These are phyloP conservation scores for Siniperca scherzeri DNA, from an alignment of 2,797 vertebrate genomes.

Conservation along the genomic window DNA sequence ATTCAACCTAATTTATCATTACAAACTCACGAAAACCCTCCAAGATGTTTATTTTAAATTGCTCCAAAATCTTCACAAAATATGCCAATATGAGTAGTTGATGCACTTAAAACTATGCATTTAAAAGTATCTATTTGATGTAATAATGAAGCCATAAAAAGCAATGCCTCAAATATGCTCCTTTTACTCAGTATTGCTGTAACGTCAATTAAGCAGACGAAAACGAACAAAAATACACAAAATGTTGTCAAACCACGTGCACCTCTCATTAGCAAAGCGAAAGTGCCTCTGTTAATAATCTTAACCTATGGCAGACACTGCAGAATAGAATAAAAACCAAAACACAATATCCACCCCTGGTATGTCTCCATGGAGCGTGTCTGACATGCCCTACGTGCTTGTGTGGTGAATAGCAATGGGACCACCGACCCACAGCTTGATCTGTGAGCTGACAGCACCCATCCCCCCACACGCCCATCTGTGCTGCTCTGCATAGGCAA, in stretches of 20 bases:
- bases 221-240: background rate
- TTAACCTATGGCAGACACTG: slow-evolving; percentile 8
- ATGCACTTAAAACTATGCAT: too few relatives aligned
- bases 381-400: slow-evolving; percentile 82
- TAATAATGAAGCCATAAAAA: background rate
- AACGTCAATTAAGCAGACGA: background rate
- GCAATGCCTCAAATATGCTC: background rate
- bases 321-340: slow-evolving; percentile 45
- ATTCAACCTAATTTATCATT: background rate
- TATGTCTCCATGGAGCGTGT: slow-evolving; percentile 77
- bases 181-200: background rate
- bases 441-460: slow-evolving; percentile 83
- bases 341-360: slow-evolving; percentile 59
- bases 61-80: background rate
- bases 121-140: background rate
- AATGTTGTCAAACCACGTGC: background rate
- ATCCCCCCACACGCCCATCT: slow-evolving; percentile 84
- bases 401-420: slow-evolving; percentile 83
- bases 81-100: background rate
- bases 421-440: slow-evolving; percentile 82
- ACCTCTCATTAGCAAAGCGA: background rate
- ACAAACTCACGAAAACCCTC: background rate
- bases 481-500: slow-evolving; percentile 80
- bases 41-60: background rate
- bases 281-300: slow-evolving; percentile 12